These are phyloP conservation scores for Bruchidius siliquastri DNA, from an alignment of 2,888 invertebrate genomes.

Conservation along the genomic window DNA sequence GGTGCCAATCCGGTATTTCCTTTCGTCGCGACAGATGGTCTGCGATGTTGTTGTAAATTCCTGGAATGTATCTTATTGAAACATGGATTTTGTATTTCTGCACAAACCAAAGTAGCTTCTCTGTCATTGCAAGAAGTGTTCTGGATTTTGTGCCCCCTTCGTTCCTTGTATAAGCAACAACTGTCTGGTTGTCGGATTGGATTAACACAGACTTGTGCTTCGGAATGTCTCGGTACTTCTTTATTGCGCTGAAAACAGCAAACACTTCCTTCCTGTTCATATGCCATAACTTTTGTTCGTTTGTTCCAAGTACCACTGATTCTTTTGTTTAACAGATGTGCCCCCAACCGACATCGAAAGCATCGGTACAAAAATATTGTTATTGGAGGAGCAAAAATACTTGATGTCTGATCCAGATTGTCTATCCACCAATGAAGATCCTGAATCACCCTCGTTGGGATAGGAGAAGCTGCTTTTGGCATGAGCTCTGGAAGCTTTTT, in stretches of 20 bases:
- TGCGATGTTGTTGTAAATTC: constrained; percentile 22
- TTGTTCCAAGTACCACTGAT: constrained; percentile 4
- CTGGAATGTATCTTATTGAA: constrained; percentile 10
- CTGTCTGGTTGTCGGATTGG: constrained; percentile 19
- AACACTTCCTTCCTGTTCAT: constrained; percentile 11
- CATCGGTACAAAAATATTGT: constrained; percentile 3
- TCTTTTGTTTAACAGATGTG: constrained; percentile 5
- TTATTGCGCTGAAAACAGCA: constrained; percentile 1
- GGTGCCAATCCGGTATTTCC: constrained; percentile 18
- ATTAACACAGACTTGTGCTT: constrained; percentile 3
- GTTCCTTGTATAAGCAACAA: constrained; percentile 11
- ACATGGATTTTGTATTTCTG: not conserved
- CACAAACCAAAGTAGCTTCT: not conserved
- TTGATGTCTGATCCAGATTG: not conserved
- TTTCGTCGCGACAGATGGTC: constrained; percentile 18
- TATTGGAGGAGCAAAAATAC: not conserved
- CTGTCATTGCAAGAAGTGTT: not conserved
- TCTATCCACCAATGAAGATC: constrained; percentile 10
- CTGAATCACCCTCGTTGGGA: constrained; percentile 1
- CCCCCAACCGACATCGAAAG: constrained; percentile 13
- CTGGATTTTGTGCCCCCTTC: constrained; percentile 9
- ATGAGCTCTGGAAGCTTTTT: constrained; percentile 3
- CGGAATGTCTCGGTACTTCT: not conserved
- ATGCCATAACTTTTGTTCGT: constrained; percentile 10
- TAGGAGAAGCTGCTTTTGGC: constrained; percentile 1